These are phyloP conservation scores for Cyanocitta stelleri DNA, from an alignment of 2,113 vertebrate species.

Conservation along the genomic window DNA sequence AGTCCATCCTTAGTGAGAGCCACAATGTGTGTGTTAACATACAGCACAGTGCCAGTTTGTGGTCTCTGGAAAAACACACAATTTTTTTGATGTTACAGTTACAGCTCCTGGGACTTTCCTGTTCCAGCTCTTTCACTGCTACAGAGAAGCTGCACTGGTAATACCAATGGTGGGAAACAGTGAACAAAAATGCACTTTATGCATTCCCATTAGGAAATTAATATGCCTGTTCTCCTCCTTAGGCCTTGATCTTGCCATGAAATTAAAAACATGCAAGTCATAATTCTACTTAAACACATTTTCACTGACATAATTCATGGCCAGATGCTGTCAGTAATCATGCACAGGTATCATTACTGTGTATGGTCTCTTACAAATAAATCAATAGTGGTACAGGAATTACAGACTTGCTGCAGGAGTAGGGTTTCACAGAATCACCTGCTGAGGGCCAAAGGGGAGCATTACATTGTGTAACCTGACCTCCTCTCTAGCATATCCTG, in stretches of 20 bases:
- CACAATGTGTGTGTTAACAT: neutral
- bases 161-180: neutral
- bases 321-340: neutral
- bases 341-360: neutral
- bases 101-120: neutral
- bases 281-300: neutral
- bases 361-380: neutral
- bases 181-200: neutral
- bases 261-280: neutral
- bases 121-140: neutral
- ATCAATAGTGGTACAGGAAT: neutral
- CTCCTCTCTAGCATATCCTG: neutral
- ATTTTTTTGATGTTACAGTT: neutral
- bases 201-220: neutral
- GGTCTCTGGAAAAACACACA: neutral
- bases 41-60: neutral
- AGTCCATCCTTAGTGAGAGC: neutral
- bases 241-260: neutral
- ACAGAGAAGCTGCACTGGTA: neutral
- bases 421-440: neutral
- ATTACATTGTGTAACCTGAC: neutral
- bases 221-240: neutral
- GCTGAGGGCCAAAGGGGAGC: slow-evolving; percentile 8
- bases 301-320: neutral
- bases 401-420: neutral